Base-by-base conservation (phyloP, 1,140 invertebrate genomes). In the Cotesia chilonis region DNA sequence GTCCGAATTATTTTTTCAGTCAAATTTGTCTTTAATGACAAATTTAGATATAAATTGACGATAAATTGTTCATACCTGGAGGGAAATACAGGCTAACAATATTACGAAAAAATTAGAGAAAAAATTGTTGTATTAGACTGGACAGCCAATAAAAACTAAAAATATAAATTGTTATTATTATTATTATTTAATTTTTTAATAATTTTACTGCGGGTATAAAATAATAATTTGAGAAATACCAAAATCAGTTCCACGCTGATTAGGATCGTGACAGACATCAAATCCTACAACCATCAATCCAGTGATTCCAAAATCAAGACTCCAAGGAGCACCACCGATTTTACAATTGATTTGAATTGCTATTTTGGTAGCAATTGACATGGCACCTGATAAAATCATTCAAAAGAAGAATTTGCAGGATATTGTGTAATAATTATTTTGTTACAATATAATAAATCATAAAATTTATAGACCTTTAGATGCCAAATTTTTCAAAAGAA, bases 331-430 rank as follows among this genome's bases (percentile, higher is more conserved):
- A 0, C 96, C 96, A 28, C 95, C 96, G 3, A 97, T 84, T 88
- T 98, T 98, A 74, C 94, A 95, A 80, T 95, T 95, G 69, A 98
- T 91, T 81, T 95, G 93, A 65, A 95, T 93, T 0, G 90, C 91
- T 6, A 97, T 92, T 90, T 98, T 98, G 0, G 95, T 96, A 0
- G 93, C 93, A 51, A 98, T 92, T 3, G 92, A 92, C 89, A 93
- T 90, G 0, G 88, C 80, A 2, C 76, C 28, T 28, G 28, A 28
- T 28, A 28, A 28, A 28, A 28, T 28, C 28, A 28, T 28, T 28
- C 3, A 28, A 28, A 28, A 28, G 1, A 28, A 28, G 1, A 28
- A 28, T 28, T 28, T 28, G 3, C 28, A 28, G 28, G 28, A 28
- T 28, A 28, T 28, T 28, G 28, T 28, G 3, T 28, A 28, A 28